Percentiles rank a stretch among this genome's conserved stretches.
These are phyloP conservation scores for Sebastes steindachneri DNA, from an alignment of 2,797 vertebrate species.

Conservation along the genomic window DNA sequence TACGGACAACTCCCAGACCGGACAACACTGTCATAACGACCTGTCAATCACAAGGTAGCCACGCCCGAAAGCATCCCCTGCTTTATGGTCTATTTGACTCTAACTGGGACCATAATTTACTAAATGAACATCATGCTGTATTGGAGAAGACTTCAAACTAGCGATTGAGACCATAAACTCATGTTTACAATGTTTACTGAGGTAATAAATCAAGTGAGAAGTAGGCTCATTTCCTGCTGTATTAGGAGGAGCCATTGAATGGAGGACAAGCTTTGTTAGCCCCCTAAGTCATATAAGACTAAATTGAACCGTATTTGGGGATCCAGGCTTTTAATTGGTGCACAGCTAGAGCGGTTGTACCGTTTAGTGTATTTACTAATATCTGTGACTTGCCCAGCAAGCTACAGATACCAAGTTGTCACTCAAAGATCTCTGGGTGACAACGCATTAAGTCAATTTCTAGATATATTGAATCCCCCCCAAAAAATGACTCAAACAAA, in stretches of 20 bases:
- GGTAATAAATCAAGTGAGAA: no score
- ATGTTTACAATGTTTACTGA: no score
- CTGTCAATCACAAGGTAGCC: no score
- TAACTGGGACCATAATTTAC: no score
- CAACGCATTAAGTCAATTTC: neutral
- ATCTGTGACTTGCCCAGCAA: neutral
- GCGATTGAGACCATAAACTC: no score
- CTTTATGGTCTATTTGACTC: no score
- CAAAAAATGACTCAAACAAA: neutral
- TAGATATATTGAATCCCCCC: neutral
- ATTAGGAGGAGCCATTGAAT: neutral
- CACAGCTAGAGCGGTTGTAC: neutral
- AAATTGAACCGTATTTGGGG: neutral
- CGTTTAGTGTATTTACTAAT: constrained; percentile 1
- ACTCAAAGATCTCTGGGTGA: neutral
- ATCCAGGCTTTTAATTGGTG: neutral
- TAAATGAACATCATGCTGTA: no score
- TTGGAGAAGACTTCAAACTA: no score
- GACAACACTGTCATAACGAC: no score
- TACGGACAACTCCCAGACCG: no score
- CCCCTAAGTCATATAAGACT: neutral
- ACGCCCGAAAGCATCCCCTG: no score
- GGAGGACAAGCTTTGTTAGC: neutral
- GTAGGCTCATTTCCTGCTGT: no score
- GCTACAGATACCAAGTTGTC: neutral